Base-by-base conservation (phyloP, 2,113 vertebrate genomes). In the Protomyctophum bolini region DNA sequence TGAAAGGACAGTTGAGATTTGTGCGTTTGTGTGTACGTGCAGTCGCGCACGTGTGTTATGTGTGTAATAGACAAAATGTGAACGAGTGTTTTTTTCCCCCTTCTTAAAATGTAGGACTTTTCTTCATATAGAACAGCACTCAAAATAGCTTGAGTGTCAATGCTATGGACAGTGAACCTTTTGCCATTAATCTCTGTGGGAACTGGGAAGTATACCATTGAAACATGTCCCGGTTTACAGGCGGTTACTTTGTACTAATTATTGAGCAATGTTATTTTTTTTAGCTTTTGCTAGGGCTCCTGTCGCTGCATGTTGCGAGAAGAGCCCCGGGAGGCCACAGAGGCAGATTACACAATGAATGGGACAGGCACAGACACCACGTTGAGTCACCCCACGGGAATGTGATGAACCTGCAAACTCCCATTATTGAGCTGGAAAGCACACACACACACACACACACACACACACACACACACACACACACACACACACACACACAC, bases 361-460 rank as follows among this genome's bases (percentile, higher is more conserved):
- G 68, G 83, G 75, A 21, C 46, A 77, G 76, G 83, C 58, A 83
- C 80, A 89, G 86, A 79, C 70, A 55, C 58, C 83, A 67, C 73
- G 69, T 85, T 85, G 76, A 87, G 83, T 93, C 88, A 91, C 48
- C 57, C 75, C 73, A 57, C 29, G 57, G 89, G 90, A 93, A 94
- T 93, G 92, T 89, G 91, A 93, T 92, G 91, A 93, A 90, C 70
- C 78, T 82, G 87, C 91, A 91, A 79, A 87, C 58, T 41, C 33
- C 82, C 67, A 86, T 89, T 89, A 73, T 87, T 57, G 63, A 77
- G 80, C 63, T 28, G 61, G 70, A 7, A 41, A 41, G n/a, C 12
- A 63, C 12, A 63, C 49, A 46, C 21, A 66, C 68, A 60, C 55
- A 49, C 15, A 57, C 48, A 49, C 41, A 15, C 8, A 29, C 29